Conservation (phyloP, 2,113 vertebrate species). For the Lamprotornis superbus region DNA sequence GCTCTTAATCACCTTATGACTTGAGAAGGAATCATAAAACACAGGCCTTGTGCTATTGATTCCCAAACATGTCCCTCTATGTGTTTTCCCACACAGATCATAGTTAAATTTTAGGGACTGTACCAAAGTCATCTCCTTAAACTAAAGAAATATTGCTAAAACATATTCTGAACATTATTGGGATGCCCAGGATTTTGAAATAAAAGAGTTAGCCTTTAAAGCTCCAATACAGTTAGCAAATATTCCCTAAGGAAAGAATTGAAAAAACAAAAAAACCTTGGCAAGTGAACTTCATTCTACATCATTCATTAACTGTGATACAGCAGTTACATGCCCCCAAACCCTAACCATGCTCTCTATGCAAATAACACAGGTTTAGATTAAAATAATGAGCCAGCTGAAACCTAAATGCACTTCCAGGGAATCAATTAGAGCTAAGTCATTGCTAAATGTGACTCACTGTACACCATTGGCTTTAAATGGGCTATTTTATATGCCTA, state of each 20-base stretch:
- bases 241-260: neutral
- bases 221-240: neutral
- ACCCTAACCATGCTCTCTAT: neutral
- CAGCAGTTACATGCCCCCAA: neutral
- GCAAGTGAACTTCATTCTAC: neutral
- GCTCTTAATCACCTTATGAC: neutral
- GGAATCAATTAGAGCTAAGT: neutral
- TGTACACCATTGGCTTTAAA: neutral
- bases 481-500: neutral
- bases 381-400: constrained; percentile 1
- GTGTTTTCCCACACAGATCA: neutral
- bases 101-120: neutral
- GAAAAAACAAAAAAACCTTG: neutral
- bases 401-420: neutral
- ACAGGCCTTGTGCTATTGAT: neutral
- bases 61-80: neutral
- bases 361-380: neutral
- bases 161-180: neutral
- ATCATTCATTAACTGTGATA: neutral
- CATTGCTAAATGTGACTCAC: neutral
- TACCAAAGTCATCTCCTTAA: neutral
- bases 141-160: neutral
- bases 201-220: neutral
- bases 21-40: neutral
- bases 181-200: neutral